Conservation (phyloP, 2,888 invertebrate species). For the Drosophila tanythrix region DNA sequence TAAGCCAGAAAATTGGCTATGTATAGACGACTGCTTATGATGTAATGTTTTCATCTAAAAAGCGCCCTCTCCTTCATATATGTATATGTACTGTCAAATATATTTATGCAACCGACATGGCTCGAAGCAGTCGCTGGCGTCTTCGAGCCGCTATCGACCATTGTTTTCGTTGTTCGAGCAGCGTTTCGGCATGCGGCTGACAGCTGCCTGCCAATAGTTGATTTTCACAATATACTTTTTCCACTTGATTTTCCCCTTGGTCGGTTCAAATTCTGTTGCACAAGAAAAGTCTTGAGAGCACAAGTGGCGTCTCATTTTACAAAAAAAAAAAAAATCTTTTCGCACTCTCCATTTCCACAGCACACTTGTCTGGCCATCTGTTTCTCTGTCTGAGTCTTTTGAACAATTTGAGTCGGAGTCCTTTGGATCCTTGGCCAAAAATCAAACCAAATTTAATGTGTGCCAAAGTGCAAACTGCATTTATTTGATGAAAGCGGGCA, state of each 20-base stretch:
- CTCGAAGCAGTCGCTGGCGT: slow-evolving; percentile 45
- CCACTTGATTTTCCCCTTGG: slow-evolving; percentile 72
- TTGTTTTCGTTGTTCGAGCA: slow-evolving; percentile 72
- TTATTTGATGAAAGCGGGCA: slow-evolving; percentile 30
- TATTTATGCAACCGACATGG: slow-evolving; percentile 40
- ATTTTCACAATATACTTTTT: slow-evolving; percentile 76
- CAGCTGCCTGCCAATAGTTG: slow-evolving; percentile 81
- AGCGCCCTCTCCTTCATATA: neutral
- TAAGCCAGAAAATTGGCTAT: slow-evolving; percentile 18
- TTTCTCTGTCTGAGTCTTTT: slow-evolving; percentile 13
- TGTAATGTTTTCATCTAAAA: slow-evolving; percentile 65
- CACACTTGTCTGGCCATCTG: neutral
- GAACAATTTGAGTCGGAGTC: neutral
- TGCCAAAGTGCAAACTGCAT: slow-evolving; percentile 58
- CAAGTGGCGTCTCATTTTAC: slow-evolving; percentile 22
- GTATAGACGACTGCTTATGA: slow-evolving; percentile 61
- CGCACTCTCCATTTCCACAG: neutral
- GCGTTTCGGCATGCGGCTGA: slow-evolving; percentile 67
- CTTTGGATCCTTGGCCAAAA: slow-evolving; percentile 35
- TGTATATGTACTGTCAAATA: slow-evolving; percentile 2
- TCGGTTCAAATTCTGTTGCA: slow-evolving; percentile 40
- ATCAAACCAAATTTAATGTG: slow-evolving; percentile 65
- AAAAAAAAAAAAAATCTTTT: slow-evolving; percentile 4
- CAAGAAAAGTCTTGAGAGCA: neutral
- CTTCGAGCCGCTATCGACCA: slow-evolving; percentile 45